Base-by-base conservation (phyloP, 2,113 vertebrate genomes). In the Calyptomena viridis region DNA sequence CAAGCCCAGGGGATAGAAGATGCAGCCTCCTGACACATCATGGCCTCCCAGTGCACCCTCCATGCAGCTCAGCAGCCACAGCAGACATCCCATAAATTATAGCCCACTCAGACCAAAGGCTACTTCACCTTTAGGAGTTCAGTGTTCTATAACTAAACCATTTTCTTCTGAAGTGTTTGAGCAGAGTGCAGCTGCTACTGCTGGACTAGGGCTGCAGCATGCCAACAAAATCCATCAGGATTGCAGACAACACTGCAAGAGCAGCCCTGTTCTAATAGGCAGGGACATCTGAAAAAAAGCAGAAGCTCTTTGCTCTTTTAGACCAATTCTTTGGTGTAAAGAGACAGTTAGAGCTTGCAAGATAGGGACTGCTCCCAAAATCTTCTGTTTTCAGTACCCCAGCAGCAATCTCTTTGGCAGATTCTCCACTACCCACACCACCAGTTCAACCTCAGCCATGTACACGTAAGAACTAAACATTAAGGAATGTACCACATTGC, bases 281-380 rank as follows among this genome's bases (percentile, higher is more conserved):
- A 67, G 27, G n/a, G 25, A 77, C 6, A 10, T 17, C 25, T 30
- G 9, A 63, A 28, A 75, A 63, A 8, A 73, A 40, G 23, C 28
- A 56, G 33, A 40, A 19, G 17, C 39, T 58, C 64, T 73, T 69
- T 50, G 42, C 37, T 81, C 49, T 49, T 63, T 33, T 59, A 47
- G 56, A 75, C 7, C 16, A 28, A 2, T 22, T 55, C 19, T 40
- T 56, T 44, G 12, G 40, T 52, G 52, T 84, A 47, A 50, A 87
- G 22, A 25, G 16, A 59, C 31, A 40, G n/a, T n/a, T n/a, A 39
- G 13, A 84, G 24, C 19, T 66, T 27, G 10, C 22, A 87, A 85
- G 22, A 17, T 14, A 46, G 20, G 31, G 50, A 63, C 6, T 0
- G 0, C 23, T 82, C 33, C 24, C 5, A 1, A 23, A 84, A 9